phyloP scores from a whole-genome alignment of 2,113 vertebrate species.

The Tetrao urogallus region DNA sequence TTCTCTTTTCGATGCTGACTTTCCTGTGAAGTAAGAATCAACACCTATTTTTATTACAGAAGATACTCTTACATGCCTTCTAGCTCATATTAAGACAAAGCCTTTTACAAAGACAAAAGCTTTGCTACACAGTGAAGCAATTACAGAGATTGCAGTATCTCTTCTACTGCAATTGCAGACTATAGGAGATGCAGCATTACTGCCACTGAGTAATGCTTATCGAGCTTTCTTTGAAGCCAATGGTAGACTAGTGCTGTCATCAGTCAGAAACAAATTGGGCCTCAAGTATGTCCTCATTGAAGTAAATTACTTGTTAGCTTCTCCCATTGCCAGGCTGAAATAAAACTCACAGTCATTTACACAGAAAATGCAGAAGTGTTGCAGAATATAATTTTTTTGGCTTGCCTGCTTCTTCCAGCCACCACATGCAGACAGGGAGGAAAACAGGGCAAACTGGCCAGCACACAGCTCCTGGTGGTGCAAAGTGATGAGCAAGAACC shows the following conservation, averaged over 20 bases:
- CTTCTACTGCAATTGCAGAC: background rate
- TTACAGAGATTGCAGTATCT: background rate
- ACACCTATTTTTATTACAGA: background rate
- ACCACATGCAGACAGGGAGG: background rate
- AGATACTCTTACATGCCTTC: background rate
- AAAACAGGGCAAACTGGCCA: background rate
- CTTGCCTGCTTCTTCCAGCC: background rate
- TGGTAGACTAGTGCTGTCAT: background rate
- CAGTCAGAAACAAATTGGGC: slow-evolving; percentile 46
- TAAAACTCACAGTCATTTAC: background rate
- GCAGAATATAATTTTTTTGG: background rate
- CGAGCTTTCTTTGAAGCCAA: background rate
- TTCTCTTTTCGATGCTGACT: background rate
- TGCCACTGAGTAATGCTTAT: background rate
- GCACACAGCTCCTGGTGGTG: background rate
- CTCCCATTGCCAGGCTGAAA: background rate
- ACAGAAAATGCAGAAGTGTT: fast-evolving
- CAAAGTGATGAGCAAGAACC: background rate
- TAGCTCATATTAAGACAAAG: background rate
- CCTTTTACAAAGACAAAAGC: background rate
- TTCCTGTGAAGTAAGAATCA: background rate
- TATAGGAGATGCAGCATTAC: background rate
- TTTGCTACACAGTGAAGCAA: background rate
- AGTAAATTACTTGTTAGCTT: slow-evolving; percentile 42
- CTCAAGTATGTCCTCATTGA: background rate